Percentiles rank a stretch among this genome's conserved stretches.
phyloP scores from a whole-genome alignment of 2,888 invertebrate species.

The Argyra leucocephala region DNA sequence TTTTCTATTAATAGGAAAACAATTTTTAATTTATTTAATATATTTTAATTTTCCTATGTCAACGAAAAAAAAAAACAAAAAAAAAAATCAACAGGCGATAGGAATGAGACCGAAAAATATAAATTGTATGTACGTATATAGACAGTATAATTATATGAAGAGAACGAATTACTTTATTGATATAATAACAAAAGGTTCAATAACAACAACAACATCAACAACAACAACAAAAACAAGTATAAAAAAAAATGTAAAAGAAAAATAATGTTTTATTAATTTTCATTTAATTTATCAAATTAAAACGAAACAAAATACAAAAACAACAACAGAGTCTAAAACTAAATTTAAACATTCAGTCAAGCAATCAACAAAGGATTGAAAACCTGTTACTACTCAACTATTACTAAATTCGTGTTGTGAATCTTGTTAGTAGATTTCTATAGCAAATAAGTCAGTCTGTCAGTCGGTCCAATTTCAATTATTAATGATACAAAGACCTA shows the following conservation, averaged over 20 bases:
- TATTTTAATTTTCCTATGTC: neutral
- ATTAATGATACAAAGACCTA: neutral
- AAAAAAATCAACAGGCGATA: neutral
- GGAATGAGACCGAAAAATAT: neutral
- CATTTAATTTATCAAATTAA: constrained; percentile 4
- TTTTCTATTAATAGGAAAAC: constrained; percentile 3
- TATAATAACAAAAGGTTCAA: neutral
- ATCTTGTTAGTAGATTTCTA: neutral
- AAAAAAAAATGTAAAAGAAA: neutral
- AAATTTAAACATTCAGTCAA: neutral
- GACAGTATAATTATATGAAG: neutral
- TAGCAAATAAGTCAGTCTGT: too few relatives aligned
- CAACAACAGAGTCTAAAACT: neutral
- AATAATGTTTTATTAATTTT: neutral
- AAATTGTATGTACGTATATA: too few relatives aligned
- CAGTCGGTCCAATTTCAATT: constrained; percentile 2
- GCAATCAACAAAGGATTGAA: neutral
- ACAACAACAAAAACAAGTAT: neutral
- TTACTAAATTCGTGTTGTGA: neutral
- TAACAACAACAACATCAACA: neutral
- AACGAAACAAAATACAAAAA: neutral
- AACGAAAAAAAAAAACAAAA: neutral
- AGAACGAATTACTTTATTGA: neutral
- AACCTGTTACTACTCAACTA: neutral
- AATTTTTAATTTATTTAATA: neutral